Percentiles rank a stretch among this genome's conserved stretches.
phyloP scores from a whole-genome alignment of 92 coral and sea anemone genomes.

The Chrysogorgia sp. region DNA sequence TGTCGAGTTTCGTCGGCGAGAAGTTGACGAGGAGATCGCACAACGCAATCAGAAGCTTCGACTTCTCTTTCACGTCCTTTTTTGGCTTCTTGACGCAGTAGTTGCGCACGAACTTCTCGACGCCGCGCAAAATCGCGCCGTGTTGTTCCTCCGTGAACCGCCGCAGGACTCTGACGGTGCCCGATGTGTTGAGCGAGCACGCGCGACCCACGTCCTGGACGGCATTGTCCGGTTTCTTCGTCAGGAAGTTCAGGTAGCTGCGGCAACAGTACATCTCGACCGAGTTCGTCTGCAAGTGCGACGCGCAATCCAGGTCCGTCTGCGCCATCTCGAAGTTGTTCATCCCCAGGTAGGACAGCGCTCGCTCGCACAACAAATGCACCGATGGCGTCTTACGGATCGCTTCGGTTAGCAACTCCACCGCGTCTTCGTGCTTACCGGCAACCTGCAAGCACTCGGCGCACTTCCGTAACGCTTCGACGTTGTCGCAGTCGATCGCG shows the following conservation, averaged over 20 bases:
- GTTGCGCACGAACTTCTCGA: constrained; percentile 12
- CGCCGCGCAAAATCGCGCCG: not conserved
- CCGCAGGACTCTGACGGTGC: constrained; percentile 9
- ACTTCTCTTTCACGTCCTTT: not conserved
- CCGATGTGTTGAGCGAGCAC: constrained; percentile 8
- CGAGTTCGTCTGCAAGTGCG: constrained; percentile 25
- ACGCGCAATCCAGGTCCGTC: constrained; percentile 36
- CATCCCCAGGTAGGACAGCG: constrained; percentile 38
- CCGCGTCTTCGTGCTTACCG: constrained; percentile 73
- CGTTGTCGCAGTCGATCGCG: constrained; percentile 68
- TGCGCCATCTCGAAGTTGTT: constrained; percentile 26
- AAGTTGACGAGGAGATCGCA: constrained; percentile 79
- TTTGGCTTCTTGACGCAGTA: constrained; percentile 22
- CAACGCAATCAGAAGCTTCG: constrained; percentile 49
- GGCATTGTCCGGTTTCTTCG: constrained; percentile 19
- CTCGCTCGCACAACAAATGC: constrained; percentile 38
- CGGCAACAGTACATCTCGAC: constrained; percentile 31
- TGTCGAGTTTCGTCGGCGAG: constrained; percentile 67
- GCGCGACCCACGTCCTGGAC: constrained; percentile 16
- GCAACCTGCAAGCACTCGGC: constrained; percentile 75
- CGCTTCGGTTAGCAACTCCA: constrained; percentile 70
- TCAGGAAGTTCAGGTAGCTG: constrained; percentile 28
- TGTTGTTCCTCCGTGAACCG: constrained; percentile 28
- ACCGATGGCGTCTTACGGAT: constrained; percentile 44
- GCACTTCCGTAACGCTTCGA: constrained; percentile 74